Evolutionary conservation across 2,797 vertebrate species (phyloP).

Genomic region (Anabas testudineus): DNA sequence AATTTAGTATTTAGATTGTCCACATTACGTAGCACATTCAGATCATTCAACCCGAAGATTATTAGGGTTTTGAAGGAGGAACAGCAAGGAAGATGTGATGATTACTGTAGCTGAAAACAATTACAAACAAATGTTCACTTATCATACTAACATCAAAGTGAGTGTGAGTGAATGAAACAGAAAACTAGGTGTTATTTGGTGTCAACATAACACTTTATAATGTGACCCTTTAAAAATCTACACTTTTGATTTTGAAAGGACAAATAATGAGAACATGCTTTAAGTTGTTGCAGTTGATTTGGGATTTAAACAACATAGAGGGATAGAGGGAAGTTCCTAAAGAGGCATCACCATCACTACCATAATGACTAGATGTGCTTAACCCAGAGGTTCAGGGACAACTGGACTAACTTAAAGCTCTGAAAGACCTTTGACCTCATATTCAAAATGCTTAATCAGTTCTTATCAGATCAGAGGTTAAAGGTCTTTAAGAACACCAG

Average conservation of each 20-base stretch:
- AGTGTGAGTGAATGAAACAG: slow-evolving; percentile 45
- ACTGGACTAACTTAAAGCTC: no score
- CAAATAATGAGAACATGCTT: slow-evolving; percentile 30
- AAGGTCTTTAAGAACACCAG: no score
- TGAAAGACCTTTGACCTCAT: no score
- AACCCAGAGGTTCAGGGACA: no score
- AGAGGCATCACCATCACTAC: no score
- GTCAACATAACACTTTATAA: not conserved
- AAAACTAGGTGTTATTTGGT: slow-evolving; percentile 26
- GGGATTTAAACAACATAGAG: not conserved
- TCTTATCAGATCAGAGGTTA: no score
- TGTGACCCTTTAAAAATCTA: slow-evolving; percentile 14
- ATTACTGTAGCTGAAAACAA: not conserved
- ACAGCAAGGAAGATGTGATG: no score
- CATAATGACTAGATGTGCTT: no score
- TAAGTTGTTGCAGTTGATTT: slow-evolving; percentile 4
- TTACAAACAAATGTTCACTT: slow-evolving; percentile 16
- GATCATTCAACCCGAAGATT: slow-evolving; percentile 8
- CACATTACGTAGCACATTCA: not conserved
- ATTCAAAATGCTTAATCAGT: no score
- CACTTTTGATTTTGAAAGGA: slow-evolving; percentile 49
- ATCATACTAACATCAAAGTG: slow-evolving; percentile 36
- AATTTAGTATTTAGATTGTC: slow-evolving; percentile 5
- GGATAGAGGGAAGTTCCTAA: not conserved
- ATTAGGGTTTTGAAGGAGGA: not conserved